Percentiles rank a stretch among this genome's conserved stretches.
Conservation (phyloP, 1,140 invertebrate species). For the Dendroctonus valens region DNA sequence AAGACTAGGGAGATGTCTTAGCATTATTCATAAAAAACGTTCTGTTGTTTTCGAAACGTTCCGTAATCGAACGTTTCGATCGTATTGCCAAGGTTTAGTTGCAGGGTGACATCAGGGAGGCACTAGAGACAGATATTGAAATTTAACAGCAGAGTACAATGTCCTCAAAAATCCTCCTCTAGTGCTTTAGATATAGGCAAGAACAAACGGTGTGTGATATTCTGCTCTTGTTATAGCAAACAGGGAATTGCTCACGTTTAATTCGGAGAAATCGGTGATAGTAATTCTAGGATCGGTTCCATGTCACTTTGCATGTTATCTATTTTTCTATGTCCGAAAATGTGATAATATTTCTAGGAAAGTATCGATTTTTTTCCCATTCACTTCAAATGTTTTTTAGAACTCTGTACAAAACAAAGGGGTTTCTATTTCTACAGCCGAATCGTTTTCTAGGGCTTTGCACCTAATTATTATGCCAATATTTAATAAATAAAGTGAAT, state of each 20-base stretch:
- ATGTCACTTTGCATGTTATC: constrained; percentile 10
- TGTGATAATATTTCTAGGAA: constrained; percentile 30
- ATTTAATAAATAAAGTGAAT: constrained; percentile 4
- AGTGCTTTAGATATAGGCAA: too few species aligned
- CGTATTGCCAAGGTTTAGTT: too few species aligned
- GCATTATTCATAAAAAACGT: background rate
- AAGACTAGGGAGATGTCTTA: constrained; percentile 34
- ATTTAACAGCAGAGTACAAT: too few species aligned
- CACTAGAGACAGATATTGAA: too few species aligned
- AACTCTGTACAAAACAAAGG: background rate
- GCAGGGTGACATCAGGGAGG: too few species aligned
- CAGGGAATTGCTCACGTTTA: too few species aligned
- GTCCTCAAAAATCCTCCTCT: too few species aligned
- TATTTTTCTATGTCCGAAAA: constrained; percentile 33
- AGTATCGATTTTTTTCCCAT: constrained; percentile 9
- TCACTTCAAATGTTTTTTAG: constrained; percentile 7
- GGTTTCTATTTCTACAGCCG: constrained; percentile 6
- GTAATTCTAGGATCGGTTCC: constrained; percentile 8
- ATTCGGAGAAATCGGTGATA: constrained; percentile 5
- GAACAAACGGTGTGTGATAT: too few species aligned
- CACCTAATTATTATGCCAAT: constrained; percentile 3
- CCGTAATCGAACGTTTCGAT: too few species aligned
- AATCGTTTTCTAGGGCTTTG: constrained; percentile 7
- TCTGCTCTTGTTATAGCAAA: too few species aligned
- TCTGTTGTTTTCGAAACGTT: too few species aligned